phyloP scores from a whole-genome alignment of 92 coral and sea anemone species.

The Ricordea florida region DNA sequence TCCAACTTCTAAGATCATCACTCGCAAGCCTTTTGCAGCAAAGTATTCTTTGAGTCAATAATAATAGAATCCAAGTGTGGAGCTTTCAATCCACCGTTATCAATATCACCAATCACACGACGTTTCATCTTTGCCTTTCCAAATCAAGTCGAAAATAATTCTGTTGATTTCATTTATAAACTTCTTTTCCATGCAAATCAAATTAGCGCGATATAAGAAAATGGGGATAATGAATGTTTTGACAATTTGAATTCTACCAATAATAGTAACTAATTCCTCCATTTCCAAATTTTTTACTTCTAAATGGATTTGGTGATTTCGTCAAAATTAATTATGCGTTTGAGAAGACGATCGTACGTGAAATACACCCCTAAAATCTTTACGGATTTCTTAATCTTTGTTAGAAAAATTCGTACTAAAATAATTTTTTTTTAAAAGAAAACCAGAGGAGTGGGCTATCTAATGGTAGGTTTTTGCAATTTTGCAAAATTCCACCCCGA shows the following conservation, averaged over 20 bases:
- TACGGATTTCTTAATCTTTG: background rate
- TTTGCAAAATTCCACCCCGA: too few relatives aligned
- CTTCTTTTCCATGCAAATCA: background rate
- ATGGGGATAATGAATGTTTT: constrained; percentile 9
- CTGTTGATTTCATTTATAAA: background rate
- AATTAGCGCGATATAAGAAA: background rate
- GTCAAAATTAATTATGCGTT: background rate
- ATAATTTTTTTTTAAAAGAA: background rate
- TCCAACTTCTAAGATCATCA: background rate
- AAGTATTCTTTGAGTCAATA: background rate
- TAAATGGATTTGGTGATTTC: background rate
- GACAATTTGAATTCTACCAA: constrained; percentile 16
- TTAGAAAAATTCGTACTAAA: too few relatives aligned
- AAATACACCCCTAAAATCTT: constrained; percentile 7
- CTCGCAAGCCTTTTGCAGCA: background rate
- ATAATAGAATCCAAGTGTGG: background rate
- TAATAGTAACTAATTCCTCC: constrained; percentile 20
- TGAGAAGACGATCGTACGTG: background rate
- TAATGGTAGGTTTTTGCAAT: too few relatives aligned
- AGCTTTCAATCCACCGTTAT: constrained; percentile 12
- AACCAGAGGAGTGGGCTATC: background rate
- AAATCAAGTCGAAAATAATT: constrained; percentile 7
- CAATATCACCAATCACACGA: background rate
- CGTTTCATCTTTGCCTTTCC: constrained; percentile 20
- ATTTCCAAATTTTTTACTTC: background rate